Percentiles rank a stretch among this genome's conserved stretches.
Evolutionary conservation across 2,888 invertebrate species (phyloP).

Genomic region (Scaptodrosophila latifasciaeformis): DNA sequence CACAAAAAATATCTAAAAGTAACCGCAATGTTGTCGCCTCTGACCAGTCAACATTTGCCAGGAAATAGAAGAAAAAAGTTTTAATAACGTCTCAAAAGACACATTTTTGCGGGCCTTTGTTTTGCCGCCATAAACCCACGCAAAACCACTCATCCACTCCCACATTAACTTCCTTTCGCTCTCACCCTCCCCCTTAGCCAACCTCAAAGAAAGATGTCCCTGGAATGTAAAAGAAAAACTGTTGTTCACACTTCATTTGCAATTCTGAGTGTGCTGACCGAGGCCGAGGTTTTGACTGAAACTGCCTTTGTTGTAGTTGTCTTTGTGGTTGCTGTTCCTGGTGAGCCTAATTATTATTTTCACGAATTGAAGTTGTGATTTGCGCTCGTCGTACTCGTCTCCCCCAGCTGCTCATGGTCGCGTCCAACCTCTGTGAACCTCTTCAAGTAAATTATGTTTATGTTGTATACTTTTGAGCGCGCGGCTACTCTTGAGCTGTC

Average conservation of each 20-base stretch:
- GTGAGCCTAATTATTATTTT: constrained; percentile 61
- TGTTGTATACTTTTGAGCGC: constrained; percentile 36
- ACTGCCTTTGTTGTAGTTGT: constrained; percentile 16
- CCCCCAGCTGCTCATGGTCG: constrained; percentile 29
- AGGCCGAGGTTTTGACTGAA: not conserved
- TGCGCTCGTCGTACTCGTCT: constrained; percentile 17
- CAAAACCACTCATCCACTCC: constrained; percentile 8
- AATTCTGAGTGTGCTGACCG: constrained; percentile 51
- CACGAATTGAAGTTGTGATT: constrained; percentile 49
- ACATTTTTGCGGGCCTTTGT: constrained; percentile 40
- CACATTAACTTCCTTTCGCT: no score
- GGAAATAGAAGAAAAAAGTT: constrained; percentile 41
- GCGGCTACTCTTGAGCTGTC: not conserved
- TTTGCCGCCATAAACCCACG: constrained; percentile 6
- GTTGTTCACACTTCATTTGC: constrained; percentile 67
- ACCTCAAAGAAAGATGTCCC: no score
- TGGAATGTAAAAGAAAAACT: constrained; percentile 38
- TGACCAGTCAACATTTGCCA: not conserved
- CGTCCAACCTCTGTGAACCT: no score
- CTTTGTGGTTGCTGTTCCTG: constrained; percentile 3
- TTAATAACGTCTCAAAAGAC: constrained; percentile 66
- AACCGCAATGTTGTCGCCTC: constrained; percentile 5
- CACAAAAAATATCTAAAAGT: constrained; percentile 7
- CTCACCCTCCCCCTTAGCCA: no score
- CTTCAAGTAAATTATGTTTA: constrained; percentile 60